phyloP scores from a whole-genome alignment of 2,888 invertebrate species.

The Ophion slaviceki region DNA sequence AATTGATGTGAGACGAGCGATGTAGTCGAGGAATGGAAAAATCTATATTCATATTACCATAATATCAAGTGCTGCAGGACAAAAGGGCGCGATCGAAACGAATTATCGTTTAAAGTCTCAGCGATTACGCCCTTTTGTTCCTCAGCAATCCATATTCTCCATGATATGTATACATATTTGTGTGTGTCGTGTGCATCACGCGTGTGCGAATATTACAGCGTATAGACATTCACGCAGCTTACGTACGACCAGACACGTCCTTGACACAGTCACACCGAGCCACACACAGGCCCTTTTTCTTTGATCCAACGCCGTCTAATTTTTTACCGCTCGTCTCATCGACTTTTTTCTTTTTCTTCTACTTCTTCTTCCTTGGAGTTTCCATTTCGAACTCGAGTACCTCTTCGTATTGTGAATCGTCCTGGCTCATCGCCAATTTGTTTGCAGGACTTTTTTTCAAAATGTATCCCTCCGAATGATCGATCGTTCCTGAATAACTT shows the following conservation, averaged over 20 bases:
- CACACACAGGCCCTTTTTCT: conserved; percentile 64
- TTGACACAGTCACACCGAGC: conserved; percentile 66
- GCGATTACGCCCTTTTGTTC: no score
- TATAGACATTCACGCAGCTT: conserved; percentile 52
- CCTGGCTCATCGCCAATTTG: neutral
- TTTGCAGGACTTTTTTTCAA: neutral
- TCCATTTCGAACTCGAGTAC: conserved; percentile 16
- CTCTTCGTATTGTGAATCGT: conserved; percentile 21
- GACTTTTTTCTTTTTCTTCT: conserved; percentile 30
- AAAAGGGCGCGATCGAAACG: neutral
- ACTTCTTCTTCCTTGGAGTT: conserved; percentile 24
- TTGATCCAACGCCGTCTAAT: conserved; percentile 64
- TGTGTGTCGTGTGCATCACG: neutral
- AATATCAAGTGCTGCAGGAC: neutral
- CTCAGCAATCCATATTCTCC: no score
- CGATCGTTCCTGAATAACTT: no score
- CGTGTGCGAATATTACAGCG: conserved; percentile 36
- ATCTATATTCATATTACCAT: neutral
- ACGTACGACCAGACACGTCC: conserved; percentile 63
- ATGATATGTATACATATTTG: neutral
- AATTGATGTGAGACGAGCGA: conserved; percentile 20
- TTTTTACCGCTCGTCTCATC: conserved; percentile 58
- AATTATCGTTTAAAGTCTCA: no score
- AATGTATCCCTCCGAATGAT: no score
- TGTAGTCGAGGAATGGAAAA: conserved; percentile 18